phyloP scores from a whole-genome alignment of 2,888 invertebrate genomes.

The Ditula angustiorana region DNA sequence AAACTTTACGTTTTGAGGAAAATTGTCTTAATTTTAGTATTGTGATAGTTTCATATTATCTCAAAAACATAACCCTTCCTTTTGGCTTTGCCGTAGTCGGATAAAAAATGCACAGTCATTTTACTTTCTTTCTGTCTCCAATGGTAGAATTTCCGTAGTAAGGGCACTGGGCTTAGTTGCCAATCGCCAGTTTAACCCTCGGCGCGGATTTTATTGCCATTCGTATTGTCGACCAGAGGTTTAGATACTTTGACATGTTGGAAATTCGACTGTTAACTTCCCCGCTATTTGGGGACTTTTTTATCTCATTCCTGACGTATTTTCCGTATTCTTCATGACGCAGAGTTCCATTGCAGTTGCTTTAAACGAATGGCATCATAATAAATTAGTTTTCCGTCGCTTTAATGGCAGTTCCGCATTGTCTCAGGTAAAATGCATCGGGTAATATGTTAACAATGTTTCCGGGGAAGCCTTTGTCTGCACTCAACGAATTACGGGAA shows the following conservation, averaged over 20 bases:
- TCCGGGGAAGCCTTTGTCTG: slow-evolving; percentile 78
- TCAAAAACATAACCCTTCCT: no score
- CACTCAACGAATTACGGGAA: slow-evolving; percentile 78
- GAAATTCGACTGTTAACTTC: slow-evolving; percentile 79
- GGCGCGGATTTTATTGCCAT: slow-evolving; percentile 81
- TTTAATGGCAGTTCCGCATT: slow-evolving; percentile 39
- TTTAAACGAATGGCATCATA: slow-evolving; percentile 24
- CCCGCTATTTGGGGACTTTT: slow-evolving; percentile 62
- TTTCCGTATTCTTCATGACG: background rate
- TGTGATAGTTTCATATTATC: no score
- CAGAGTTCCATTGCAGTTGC: background rate
- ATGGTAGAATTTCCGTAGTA: slow-evolving; percentile 51
- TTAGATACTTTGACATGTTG: slow-evolving; percentile 77
- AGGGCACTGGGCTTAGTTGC: slow-evolving; percentile 65
- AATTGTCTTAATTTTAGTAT: no score
- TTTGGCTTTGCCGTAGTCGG: no score
- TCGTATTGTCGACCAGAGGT: slow-evolving; percentile 81
- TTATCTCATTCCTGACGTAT: slow-evolving; percentile 35
- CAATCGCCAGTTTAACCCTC: slow-evolving; percentile 69
- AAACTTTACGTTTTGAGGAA: no score
- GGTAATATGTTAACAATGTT: slow-evolving; percentile 77
- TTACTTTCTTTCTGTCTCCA: no score
- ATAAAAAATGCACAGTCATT: no score
- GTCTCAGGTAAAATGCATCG: slow-evolving; percentile 69
- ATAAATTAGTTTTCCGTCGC: slow-evolving; percentile 41